Evolutionary conservation across 2,888 invertebrate genomes (phyloP), one percentile per base, ranked within the genome.

Genomic region (Monoplex corrugatus): DNA sequence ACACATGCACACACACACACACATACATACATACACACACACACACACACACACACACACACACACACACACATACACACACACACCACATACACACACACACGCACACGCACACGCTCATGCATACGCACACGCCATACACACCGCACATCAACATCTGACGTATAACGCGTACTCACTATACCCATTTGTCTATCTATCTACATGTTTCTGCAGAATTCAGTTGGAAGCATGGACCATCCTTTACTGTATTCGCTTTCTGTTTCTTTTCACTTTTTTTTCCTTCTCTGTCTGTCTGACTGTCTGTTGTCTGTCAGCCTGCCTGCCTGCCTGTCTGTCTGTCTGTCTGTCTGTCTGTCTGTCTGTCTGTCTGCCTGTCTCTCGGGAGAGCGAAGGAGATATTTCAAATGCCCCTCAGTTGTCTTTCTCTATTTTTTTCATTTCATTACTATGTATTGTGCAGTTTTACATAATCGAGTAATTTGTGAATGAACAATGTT

Each of bases 31-130:
- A 57, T 57, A 23, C 57, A 23, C 16, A 1, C 2, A 57, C 57
- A 57, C 57, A 57, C 57, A 57, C 57, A 57, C 57, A 57, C 10
- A 57, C 57, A 57, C 57, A 5, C 3, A 57, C 8, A 68, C 23
- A 68, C 68, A 68, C 68, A 68, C 68, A 68, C n/a, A 68, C 68
- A 68, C 2, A n/a, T 32, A 68, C 68, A 68, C 68, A 68, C 68
- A 68, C n/a, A 8, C 68, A 68, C 68, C 68, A 68, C n/a, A 8
- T 32, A 68, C 68, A n/a, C n/a, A 68, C 68, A n/a, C n/a, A 68
- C 68, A n/a, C 68, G 32, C 68, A n/a, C 68, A 68, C 68, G 28
- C 68, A 68, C 68, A n/a, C 68, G 28, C 68, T 8, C 10, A n/a
- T 8, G 28, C 68, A 57, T 28, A 57, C 2, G 28, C 2, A 57